Conservation (phyloP, 2,797 vertebrate species). For the Scomberomorus guttatus region DNA sequence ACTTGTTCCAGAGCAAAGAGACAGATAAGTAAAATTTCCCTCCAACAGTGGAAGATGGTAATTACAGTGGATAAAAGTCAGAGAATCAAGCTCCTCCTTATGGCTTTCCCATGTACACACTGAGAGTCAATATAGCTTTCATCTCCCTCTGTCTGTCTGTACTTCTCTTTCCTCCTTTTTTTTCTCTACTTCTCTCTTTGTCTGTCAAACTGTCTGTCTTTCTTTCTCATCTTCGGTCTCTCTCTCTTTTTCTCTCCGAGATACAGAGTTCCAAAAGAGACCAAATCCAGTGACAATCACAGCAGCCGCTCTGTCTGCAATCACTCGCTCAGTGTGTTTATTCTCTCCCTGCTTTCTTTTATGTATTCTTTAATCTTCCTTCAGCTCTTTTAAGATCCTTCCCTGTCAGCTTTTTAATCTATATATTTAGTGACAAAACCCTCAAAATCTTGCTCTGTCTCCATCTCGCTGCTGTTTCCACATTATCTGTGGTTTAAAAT, state of each 20-base stretch:
- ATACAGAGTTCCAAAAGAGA: slow-evolving; percentile 35
- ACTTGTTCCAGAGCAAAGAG: slow-evolving; percentile 42
- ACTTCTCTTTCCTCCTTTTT: background rate
- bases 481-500: background rate
- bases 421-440: background rate
- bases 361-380: slow-evolving; percentile 32
- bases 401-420: slow-evolving; percentile 9
- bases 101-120: slow-evolving; percentile 53
- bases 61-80: slow-evolving; percentile 73
- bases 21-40: slow-evolving; percentile 62
- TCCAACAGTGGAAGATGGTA: slow-evolving; percentile 61
- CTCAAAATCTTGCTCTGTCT: background rate
- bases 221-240: slow-evolving; percentile 21
- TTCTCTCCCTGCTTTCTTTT: slow-evolving; percentile 4
- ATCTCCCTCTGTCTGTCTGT: slow-evolving; percentile 26
- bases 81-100: slow-evolving; percentile 56
- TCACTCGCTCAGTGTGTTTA: background rate
- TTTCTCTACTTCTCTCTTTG: background rate
- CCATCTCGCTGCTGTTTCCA: background rate
- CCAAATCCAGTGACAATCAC: slow-evolving; percentile 35
- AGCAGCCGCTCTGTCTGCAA: slow-evolving; percentile 22
- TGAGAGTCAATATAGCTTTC: slow-evolving; percentile 60
- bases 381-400: slow-evolving; percentile 23
- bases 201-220: slow-evolving; percentile 43
- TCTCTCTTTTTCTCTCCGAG: slow-evolving; percentile 9